Evolutionary conservation across 2,113 vertebrate genomes (phyloP), one percentile per base, ranked within the genome.

Genomic region (Lipophrys pholis): DNA sequence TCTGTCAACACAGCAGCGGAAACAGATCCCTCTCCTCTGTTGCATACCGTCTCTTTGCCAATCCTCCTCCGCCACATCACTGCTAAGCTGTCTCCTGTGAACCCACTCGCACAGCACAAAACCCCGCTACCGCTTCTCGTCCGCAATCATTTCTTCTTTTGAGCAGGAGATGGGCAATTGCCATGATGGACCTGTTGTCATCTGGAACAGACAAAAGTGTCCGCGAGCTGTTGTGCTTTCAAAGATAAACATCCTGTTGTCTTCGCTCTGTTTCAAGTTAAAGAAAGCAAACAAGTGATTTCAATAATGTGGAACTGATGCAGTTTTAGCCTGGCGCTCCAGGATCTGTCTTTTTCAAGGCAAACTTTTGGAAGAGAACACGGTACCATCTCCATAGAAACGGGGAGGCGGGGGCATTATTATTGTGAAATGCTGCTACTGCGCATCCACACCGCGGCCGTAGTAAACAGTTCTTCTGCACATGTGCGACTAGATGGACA

Each of bases 181-280:
- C 21, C 43, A 40, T 50, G 48, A 81, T 45, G 51, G 70, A 72
- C 73, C 50, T 64, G 52, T 68, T 73, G 55, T 62, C 51, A 53
- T 64, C 17, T n/a, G 11, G 30, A 59, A 55, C 38, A 52, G 51
- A 49, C 45, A 43, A 68, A 75, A 77, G 72, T 46, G 42, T 68
- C 63, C 8, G 43, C 41, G 40, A 11, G 57, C 54, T 65, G 11
- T 56, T 0, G 0, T 15, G 39, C 30, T 55, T 74, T 70, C 15
- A 71, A 11, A 52, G 67, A 69, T 30, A 71, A 70, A 57, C 67
- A 73, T 73, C 50, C 67, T 73, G 62, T 73, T 75, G 21, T 82
- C 56, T 69, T 57, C 16, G 41, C 42, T 5, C 5, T 38, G 38
- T 58, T 17, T 73, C 11, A 36, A 1, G 68, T 73, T 42, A 53